These are phyloP conservation scores for Anguilla pacifica DNA, from an alignment of 2,797 vertebrate genomes.

Conservation along the genomic window DNA sequence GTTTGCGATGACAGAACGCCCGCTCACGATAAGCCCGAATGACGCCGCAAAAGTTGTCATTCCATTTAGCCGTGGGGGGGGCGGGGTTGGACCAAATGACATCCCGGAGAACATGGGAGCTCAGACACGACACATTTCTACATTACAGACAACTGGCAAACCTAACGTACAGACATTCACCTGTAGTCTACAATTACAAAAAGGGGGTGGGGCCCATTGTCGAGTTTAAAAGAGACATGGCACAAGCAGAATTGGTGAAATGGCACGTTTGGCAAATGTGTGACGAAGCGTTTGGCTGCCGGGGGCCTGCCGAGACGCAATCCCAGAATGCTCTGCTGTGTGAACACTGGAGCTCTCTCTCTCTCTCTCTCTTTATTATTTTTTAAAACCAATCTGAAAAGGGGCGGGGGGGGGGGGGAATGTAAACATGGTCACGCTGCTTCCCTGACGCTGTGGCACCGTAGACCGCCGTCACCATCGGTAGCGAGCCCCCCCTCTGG, in stretches of 20 bases:
- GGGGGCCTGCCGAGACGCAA: background rate
- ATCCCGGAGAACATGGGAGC: background rate
- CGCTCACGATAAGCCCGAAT: background rate
- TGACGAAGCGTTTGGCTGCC: background rate
- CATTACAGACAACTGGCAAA: background rate
- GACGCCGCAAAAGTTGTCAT: background rate
- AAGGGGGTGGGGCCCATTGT: background rate
- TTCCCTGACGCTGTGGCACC: background rate
- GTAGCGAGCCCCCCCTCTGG: background rate
- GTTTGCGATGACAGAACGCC: background rate
- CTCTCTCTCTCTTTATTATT: background rate
- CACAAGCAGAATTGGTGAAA: background rate
- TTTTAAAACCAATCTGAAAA: background rate
- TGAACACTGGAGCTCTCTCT: background rate
- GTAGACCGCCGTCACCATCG: background rate
- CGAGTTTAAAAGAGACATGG: background rate
- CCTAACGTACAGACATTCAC: background rate
- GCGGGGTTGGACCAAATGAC: background rate
- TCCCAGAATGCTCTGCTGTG: background rate
- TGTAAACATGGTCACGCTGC: constrained; percentile 1
- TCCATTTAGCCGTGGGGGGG: background rate
- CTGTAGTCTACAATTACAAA: background rate
- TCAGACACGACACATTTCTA: background rate
- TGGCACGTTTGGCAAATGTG: background rate
- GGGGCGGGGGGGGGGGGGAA: background rate